phyloP scores from a whole-genome alignment of 2,888 invertebrate genomes.

The Phaonia tiefii region DNA sequence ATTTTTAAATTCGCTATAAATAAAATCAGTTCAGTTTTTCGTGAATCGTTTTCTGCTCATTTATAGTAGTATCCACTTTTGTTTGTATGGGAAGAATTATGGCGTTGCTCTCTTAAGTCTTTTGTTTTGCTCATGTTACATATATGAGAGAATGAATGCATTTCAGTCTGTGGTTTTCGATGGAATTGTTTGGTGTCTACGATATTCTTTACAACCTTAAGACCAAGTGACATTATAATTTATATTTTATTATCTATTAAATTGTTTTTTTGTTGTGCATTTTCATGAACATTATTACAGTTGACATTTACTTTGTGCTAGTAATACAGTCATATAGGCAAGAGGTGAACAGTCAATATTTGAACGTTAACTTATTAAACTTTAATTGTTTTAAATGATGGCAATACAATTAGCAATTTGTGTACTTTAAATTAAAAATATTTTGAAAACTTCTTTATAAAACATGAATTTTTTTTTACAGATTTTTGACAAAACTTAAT shows the following conservation, averaged over 20 bases:
- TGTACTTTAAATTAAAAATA: too few species aligned
- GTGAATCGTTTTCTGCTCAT: too few species aligned
- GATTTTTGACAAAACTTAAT: too few species aligned
- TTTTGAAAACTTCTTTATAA: too few species aligned
- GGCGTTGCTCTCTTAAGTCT: constrained; percentile 53
- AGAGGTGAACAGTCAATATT: not conserved
- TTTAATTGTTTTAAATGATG: too few species aligned
- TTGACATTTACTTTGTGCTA: constrained; percentile 46
- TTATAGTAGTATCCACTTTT: too few species aligned
- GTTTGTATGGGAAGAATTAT: not conserved
- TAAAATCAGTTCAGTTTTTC: constrained; percentile 29
- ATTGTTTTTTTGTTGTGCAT: constrained; percentile 29
- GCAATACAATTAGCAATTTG: not conserved
- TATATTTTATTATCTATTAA: constrained; percentile 44
- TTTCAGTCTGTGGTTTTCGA: not conserved
- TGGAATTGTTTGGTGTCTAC: constrained; percentile 8
- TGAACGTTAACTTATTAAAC: constrained; percentile 17
- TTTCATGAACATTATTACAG: constrained; percentile 34
- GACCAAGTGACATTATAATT: constrained; percentile 61
- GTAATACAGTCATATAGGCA: not conserved
- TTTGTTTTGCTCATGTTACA: constrained; percentile 20
- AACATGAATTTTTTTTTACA: too few species aligned
- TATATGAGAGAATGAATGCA: too few species aligned
- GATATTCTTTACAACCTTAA: constrained; percentile 17
- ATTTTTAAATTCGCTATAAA: constrained; percentile 50